These are phyloP conservation scores for Thymelicus sylvestris DNA, from an alignment of 2,888 invertebrate species.

Conservation along the genomic window DNA sequence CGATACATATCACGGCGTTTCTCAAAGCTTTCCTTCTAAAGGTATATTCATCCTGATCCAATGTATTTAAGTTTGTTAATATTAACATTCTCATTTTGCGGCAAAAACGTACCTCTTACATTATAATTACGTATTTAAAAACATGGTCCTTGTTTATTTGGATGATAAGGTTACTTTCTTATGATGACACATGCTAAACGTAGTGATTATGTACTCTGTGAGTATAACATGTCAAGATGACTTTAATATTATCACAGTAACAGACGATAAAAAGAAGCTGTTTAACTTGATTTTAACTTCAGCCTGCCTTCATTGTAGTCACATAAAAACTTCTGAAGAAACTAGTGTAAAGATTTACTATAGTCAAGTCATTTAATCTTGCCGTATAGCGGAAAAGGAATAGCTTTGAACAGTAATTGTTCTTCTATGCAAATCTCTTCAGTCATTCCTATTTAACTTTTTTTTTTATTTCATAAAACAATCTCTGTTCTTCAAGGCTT, in stretches of 20 bases:
- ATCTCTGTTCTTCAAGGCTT: not conserved
- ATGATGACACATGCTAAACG: too few species aligned
- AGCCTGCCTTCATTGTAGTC: not conserved
- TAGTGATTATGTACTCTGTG: too few species aligned
- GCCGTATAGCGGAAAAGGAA: constrained; percentile 11
- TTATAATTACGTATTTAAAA: not conserved
- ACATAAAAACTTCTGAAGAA: not conserved
- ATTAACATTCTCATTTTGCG: constrained; percentile 39
- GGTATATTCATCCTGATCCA: constrained; percentile 45
- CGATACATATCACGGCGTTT: constrained; percentile 60
- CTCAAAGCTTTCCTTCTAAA: constrained; percentile 52
- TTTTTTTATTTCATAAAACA: constrained; percentile 1
- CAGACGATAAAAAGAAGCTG: not conserved
- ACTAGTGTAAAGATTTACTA: constrained; percentile 13
- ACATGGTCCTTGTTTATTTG: not conserved
- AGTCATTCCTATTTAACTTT: constrained; percentile 13
- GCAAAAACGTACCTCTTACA: not conserved
- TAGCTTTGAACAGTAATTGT: constrained; percentile 15
- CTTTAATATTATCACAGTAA: too few species aligned
- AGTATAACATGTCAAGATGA: too few species aligned
- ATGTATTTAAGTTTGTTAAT: constrained; percentile 43
- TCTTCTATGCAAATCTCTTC: constrained; percentile 20
- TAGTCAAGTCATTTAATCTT: constrained; percentile 16
- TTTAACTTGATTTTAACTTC: not conserved
- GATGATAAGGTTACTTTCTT: not conserved